phyloP scores from a whole-genome alignment of 1,140 invertebrate species.

The Probaryconus sp. region DNA sequence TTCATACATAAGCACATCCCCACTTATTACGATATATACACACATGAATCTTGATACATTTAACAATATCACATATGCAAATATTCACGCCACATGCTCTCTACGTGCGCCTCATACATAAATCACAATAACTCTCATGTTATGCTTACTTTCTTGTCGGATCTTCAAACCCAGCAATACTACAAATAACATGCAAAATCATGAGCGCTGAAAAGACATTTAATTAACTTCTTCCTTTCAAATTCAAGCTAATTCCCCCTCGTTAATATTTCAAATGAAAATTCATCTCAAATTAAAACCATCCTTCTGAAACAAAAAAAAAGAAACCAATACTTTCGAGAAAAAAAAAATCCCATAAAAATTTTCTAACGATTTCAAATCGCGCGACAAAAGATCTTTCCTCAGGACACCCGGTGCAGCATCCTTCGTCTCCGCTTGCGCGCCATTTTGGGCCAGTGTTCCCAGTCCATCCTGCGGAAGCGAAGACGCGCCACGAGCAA shows the following conservation, averaged over 20 bases:
- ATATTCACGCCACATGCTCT: constrained; percentile 24
- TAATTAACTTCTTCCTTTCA: no score
- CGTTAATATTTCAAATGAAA: no score
- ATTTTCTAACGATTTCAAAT: no score
- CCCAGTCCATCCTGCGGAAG: constrained; percentile 19
- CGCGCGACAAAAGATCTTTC: no score
- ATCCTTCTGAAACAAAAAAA: no score
- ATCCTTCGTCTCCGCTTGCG: not conserved
- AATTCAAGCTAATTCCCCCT: no score
- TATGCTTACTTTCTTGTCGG: constrained; percentile 23
- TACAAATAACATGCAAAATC: constrained; percentile 25
- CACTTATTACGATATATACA: constrained; percentile 27
- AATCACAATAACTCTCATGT: constrained; percentile 46
- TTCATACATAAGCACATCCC: constrained; percentile 18
- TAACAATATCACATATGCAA: constrained; percentile 27
- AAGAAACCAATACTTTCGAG: not conserved
- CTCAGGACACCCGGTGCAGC: no score
- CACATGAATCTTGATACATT: constrained; percentile 28
- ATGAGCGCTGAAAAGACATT: constrained; percentile 21
- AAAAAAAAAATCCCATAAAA: not conserved
- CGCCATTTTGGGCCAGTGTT: constrained; percentile 42
- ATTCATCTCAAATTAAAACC: no score
- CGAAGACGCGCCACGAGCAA: constrained; percentile 1
- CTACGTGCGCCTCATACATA: constrained; percentile 37
- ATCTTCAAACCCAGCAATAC: constrained; percentile 20